Evolutionary conservation across 2,113 vertebrate genomes (phyloP).

Genomic region (Peromyscus polionotus): DNA sequence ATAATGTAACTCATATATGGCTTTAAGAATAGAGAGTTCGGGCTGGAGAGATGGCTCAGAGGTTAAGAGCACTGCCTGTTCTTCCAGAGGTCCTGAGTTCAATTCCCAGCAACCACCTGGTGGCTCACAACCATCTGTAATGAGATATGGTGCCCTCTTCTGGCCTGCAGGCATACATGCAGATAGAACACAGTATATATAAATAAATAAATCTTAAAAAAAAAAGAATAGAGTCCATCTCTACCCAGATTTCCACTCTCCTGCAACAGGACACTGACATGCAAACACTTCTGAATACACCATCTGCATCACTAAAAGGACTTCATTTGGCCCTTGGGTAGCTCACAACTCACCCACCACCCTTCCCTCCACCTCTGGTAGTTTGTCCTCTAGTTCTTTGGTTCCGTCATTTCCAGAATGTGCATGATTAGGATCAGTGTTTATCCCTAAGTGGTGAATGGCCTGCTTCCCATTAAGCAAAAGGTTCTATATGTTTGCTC

Average conservation of each 20-base stretch:
- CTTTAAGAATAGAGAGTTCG: background rate
- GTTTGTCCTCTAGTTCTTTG: background rate
- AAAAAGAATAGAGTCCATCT: background rate
- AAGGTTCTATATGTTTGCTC: background rate
- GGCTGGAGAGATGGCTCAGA: too few species aligned
- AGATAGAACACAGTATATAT: too few species aligned
- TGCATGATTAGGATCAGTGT: background rate
- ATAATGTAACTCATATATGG: background rate
- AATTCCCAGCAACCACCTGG: too few species aligned
- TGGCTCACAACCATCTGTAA: too few species aligned
- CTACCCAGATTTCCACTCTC: background rate
- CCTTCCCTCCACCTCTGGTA: background rate
- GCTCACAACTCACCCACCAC: background rate
- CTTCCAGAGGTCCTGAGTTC: too few species aligned
- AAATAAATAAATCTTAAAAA: too few species aligned
- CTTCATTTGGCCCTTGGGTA: background rate
- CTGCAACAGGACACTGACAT: background rate
- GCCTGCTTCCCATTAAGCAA: background rate
- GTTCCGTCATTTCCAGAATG: background rate
- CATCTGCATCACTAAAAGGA: background rate
- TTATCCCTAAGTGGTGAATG: too few species aligned
- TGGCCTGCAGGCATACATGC: too few species aligned
- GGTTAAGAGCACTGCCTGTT: too few species aligned
- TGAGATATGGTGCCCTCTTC: too few species aligned
- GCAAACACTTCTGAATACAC: background rate